These are phyloP conservation scores for Augochlorella aurata DNA, from an alignment of 2,888 invertebrate genomes.

Conservation along the genomic window DNA sequence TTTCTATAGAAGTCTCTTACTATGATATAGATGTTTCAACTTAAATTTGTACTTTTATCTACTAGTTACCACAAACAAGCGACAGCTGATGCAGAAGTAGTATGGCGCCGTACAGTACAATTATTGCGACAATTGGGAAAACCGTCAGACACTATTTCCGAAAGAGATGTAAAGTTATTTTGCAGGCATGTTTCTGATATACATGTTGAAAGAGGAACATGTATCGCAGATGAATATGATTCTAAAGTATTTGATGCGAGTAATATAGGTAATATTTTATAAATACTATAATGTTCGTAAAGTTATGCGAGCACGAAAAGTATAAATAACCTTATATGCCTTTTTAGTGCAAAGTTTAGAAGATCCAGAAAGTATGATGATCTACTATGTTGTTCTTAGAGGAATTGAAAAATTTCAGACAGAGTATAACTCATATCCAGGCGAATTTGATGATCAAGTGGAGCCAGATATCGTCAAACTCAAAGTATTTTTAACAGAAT, in stretches of 20 bases:
- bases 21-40: neutral
- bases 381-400: conserved; percentile 94
- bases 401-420: conserved; percentile 95
- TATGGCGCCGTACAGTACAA: conserved; percentile 91
- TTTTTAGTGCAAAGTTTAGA: conserved; percentile 87
- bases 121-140: conserved; percentile 90
- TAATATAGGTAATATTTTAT: conserved; percentile 82
- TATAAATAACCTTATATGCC: neutral
- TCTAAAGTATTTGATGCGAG: conserved; percentile 84
- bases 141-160: conserved; percentile 88
- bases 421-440: conserved; percentile 95
- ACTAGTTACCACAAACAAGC: conserved; percentile 91
- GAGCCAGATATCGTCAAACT: conserved; percentile 95
- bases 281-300: conserved; percentile 22
- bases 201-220: conserved; percentile 89
- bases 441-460: conserved; percentile 91
- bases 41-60: conserved; percentile 19
- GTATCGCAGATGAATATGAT: conserved; percentile 92
- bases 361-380: conserved; percentile 92
- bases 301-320: neutral
- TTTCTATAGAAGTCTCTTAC: neutral
- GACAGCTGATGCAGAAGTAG: conserved; percentile 89
- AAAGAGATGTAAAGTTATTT: conserved; percentile 91
- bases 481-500: conserved; percentile 83
- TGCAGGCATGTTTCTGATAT: conserved; percentile 94